Percentiles rank a stretch among this genome's conserved stretches.
Evolutionary conservation across 2,797 vertebrate species (phyloP).

Genomic region (Pteropus rufus): DNA sequence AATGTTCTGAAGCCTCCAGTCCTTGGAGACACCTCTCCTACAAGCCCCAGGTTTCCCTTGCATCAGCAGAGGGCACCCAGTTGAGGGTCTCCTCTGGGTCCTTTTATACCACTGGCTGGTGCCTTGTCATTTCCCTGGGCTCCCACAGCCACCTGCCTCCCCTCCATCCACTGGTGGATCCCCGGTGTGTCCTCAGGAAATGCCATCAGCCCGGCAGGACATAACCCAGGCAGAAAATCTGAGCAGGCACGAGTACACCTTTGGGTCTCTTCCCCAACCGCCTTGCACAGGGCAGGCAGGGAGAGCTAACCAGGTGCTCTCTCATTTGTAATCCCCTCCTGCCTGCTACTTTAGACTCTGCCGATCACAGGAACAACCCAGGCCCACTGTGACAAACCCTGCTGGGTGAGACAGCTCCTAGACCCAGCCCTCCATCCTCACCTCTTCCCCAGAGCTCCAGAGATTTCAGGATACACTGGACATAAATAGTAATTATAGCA

Average conservation of each 20-base stretch:
- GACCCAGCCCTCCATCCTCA: background rate
- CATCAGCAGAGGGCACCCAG: background rate
- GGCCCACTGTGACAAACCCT: background rate
- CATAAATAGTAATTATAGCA: background rate
- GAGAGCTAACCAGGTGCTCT: background rate
- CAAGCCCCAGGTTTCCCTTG: background rate
- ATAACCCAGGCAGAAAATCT: background rate
- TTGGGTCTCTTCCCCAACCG: background rate
- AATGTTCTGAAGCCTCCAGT: background rate
- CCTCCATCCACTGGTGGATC: background rate
- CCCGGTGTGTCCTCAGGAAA: background rate
- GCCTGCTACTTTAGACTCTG: background rate
- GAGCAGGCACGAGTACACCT: background rate
- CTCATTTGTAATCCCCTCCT: background rate
- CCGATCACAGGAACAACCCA: background rate
- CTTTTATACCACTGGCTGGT: background rate
- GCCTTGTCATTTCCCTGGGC: background rate
- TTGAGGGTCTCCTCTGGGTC: background rate
- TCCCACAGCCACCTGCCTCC: background rate
- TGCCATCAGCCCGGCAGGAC: background rate
- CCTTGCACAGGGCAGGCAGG: too few species aligned
- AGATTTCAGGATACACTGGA: background rate
- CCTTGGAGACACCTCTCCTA: background rate
- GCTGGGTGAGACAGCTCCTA: background rate
- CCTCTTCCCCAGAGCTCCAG: background rate